Conservation (phyloP, 2,888 invertebrate genomes). For the Habrosyne pyritoides region DNA sequence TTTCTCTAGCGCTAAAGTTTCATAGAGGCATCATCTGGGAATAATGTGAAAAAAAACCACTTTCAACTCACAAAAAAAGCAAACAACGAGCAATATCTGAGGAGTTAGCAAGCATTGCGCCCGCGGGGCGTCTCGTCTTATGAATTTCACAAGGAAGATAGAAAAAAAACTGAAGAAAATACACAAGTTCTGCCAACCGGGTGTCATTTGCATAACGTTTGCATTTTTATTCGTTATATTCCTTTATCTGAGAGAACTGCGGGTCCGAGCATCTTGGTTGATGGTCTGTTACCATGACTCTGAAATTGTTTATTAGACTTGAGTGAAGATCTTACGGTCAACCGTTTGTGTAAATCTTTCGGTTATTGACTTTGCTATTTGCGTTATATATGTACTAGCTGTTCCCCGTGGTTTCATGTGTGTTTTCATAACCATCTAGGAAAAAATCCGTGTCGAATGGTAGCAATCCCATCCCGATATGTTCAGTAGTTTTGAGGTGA, state of each 20-base stretch:
- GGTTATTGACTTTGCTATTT: no score
- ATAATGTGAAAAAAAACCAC: conserved; percentile 34
- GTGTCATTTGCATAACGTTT: conserved; percentile 55
- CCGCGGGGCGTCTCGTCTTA: conserved; percentile 30
- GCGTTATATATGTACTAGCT: no score
- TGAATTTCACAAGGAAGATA: conserved; percentile 29
- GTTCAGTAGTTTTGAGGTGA: no score
- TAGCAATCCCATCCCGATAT: no score
- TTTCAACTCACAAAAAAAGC: conserved; percentile 34
- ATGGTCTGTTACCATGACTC: neutral
- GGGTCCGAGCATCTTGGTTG: neutral
- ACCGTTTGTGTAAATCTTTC: neutral
- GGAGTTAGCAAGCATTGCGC: conserved; percentile 21
- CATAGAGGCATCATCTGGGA: neutral
- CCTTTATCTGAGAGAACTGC: neutral
- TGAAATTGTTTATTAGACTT: neutral
- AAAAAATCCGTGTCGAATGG: no score
- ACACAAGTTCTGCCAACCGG: conserved; percentile 17
- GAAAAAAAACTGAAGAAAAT: neutral
- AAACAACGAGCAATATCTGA: conserved; percentile 32
- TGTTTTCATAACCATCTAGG: no score
- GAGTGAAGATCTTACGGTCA: neutral
- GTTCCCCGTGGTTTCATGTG: no score
- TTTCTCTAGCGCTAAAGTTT: neutral
- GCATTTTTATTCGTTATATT: conserved; percentile 5